Evolutionary conservation across 2,888 invertebrate species (phyloP).

Genomic region (Spodoptera littoralis): DNA sequence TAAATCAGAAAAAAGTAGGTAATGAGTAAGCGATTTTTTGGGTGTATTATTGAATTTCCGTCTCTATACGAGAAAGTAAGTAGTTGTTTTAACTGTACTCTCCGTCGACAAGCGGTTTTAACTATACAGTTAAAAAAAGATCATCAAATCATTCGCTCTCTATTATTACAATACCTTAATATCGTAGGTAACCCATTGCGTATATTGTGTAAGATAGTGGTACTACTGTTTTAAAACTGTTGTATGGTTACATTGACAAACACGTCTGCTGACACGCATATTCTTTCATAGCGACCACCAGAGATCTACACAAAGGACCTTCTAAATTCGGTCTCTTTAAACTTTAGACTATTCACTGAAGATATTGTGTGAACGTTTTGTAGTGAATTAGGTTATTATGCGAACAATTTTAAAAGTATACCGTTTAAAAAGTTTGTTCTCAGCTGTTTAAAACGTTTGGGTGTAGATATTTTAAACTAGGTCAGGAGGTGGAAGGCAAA

Average conservation of each 20-base stretch:
- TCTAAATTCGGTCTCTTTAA: constrained; percentile 57
- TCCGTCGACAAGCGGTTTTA: no score
- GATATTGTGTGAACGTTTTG: constrained; percentile 50
- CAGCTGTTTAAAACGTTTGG: not conserved
- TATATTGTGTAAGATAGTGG: no score
- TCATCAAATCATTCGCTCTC: no score
- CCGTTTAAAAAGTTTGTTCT: constrained; percentile 31
- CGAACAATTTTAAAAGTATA: constrained; percentile 55
- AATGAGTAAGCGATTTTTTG: no score
- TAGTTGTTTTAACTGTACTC: no score
- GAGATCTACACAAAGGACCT: constrained; percentile 56
- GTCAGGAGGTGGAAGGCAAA: constrained; percentile 9
- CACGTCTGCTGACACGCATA: constrained; percentile 70
- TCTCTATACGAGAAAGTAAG: no score
- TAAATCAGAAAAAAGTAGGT: no score
- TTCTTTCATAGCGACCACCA: constrained; percentile 64
- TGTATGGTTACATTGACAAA: constrained; percentile 60
- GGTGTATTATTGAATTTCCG: no score
- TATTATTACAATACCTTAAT: no score
- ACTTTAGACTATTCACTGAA: constrained; percentile 53
- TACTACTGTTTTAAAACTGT: constrained; percentile 22
- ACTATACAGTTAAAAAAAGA: no score
- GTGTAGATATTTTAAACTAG: constrained; percentile 28
- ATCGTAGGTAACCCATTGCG: no score
- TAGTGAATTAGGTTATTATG: constrained; percentile 47